Percentiles rank a stretch among this genome's conserved stretches.
These are phyloP conservation scores for Zaprionus taronus DNA, from an alignment of 1,140 invertebrate species.

Conservation along the genomic window DNA sequence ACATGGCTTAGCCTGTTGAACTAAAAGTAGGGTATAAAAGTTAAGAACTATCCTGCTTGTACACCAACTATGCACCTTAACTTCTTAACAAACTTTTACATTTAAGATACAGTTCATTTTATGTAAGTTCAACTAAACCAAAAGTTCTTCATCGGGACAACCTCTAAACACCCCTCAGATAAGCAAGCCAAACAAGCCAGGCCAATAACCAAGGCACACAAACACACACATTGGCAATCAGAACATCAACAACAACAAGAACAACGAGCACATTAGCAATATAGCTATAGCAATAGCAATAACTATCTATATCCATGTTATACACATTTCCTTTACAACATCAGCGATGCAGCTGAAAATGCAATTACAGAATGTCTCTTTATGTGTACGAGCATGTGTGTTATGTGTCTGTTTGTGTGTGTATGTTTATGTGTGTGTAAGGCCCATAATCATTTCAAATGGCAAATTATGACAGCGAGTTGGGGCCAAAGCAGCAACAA, in stretches of 20 bases:
- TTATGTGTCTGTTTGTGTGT: constrained; percentile 9
- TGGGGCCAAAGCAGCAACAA: constrained; percentile 44
- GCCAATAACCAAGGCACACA: constrained; percentile 8
- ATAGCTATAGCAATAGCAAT: constrained; percentile 10
- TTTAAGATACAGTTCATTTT: too few relatives aligned
- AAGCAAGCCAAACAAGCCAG: constrained; percentile 32
- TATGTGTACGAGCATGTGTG: constrained; percentile 14
- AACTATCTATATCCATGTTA: constrained; percentile 40
- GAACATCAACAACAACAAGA: constrained; percentile 11
- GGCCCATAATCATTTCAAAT: constrained; percentile 76
- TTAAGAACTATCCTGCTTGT: too few relatives aligned
- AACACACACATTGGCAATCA: constrained; percentile 14
- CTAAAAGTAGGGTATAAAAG: too few relatives aligned
- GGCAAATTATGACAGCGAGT: constrained; percentile 72
- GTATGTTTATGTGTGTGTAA: constrained; percentile 18
- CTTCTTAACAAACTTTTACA: too few relatives aligned
- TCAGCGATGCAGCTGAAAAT: constrained; percentile 35
- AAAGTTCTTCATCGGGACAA: too few relatives aligned
- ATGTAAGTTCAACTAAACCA: too few relatives aligned
- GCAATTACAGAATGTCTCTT: constrained; percentile 48
- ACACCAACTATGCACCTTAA: too few relatives aligned
- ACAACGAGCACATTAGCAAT: constrained; percentile 15
- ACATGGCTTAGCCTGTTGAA: too few relatives aligned
- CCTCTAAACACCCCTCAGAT: constrained; percentile 2
- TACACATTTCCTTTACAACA: constrained; percentile 45